Conservation (phyloP, 1,140 invertebrate genomes). For the Pseudomyrmex sp. region DNA sequence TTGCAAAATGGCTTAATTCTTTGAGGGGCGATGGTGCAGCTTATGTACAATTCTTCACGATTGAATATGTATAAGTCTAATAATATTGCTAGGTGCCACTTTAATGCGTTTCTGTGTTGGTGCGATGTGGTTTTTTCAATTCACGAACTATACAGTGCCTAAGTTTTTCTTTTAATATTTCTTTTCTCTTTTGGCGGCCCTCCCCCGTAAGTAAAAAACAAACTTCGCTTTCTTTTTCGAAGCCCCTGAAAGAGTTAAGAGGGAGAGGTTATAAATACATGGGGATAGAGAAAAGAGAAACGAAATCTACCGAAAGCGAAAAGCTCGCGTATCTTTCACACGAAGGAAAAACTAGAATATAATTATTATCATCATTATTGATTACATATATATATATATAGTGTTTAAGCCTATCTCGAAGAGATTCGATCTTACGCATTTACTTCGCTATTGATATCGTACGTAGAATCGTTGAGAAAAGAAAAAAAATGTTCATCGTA, state of each 20-base stretch:
- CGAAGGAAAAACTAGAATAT: conserved; percentile 45
- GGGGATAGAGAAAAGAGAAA: conserved; percentile 10
- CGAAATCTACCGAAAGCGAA: conserved; percentile 27
- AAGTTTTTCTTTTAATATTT: conserved; percentile 42
- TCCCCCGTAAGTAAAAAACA: conserved; percentile 1
- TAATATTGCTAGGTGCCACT: conserved; percentile 27
- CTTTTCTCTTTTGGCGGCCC: conserved; percentile 30
- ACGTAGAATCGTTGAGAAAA: conserved; percentile 67
- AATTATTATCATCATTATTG: conserved; percentile 78
- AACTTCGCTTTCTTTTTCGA: conserved; percentile 7
- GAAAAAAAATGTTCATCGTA: conserved; percentile 60
- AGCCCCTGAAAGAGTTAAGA: conserved; percentile 53
- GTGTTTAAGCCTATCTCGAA: conserved; percentile 75
- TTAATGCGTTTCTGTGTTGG: conserved; percentile 53
- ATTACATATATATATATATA: conserved; percentile 66
- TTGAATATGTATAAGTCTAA: conserved; percentile 12
- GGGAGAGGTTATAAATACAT: background rate
- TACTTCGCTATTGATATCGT: conserved; percentile 72
- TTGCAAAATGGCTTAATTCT: conserved; percentile 54
- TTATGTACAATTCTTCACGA: conserved; percentile 15
- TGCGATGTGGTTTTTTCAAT: conserved; percentile 54
- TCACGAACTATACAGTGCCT: conserved; percentile 53
- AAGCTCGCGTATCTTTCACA: conserved; percentile 43
- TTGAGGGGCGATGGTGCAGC: conserved; percentile 57
- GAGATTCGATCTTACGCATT: conserved; percentile 65